Evolutionary conservation across 2,113 vertebrate genomes (phyloP).

Genomic region (Lepus timidus): DNA sequence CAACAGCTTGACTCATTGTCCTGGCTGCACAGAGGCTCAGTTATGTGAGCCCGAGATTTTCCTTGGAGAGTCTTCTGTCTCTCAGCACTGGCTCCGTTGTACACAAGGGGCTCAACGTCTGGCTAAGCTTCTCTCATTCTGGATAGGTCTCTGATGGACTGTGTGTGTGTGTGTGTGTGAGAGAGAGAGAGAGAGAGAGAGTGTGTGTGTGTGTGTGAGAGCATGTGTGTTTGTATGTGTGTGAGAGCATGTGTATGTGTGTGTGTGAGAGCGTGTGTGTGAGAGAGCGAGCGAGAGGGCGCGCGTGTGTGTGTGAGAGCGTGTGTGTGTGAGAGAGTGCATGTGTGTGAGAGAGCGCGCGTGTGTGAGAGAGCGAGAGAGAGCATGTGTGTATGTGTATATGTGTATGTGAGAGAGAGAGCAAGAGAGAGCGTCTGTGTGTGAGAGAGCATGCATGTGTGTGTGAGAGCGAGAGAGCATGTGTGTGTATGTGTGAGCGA

Average conservation of each 20-base stretch:
- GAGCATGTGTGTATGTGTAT: neutral
- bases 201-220: too few relatives aligned
- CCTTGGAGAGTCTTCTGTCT: conserved; percentile 40
- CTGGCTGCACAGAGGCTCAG: conserved; percentile 1
- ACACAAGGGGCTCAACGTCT: neutral
- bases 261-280: too few relatives aligned
- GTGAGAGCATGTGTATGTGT: neutral
- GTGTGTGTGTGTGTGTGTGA: neutral
- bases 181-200: too few relatives aligned
- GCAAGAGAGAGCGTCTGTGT: too few relatives aligned
- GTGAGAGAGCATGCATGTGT: too few relatives aligned
- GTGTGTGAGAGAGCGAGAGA: neutral
- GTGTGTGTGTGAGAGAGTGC: too few relatives aligned
- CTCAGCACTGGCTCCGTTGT: neutral
- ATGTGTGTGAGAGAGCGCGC: too few relatives aligned
- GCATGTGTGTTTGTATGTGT: too few relatives aligned
- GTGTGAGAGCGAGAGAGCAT: neutral
- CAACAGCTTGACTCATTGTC: conserved; percentile 48
- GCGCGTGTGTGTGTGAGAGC: too few relatives aligned
- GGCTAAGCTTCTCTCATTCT: conserved; percentile 1
- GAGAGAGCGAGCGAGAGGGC: too few relatives aligned
- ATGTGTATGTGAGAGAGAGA: too few relatives aligned
- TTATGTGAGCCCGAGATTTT: conserved; percentile 37
- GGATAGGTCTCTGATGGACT: neutral
- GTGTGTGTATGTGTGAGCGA: neutral